phyloP scores from a whole-genome alignment of 2,888 invertebrate species.

The Sphinx pinastri region DNA sequence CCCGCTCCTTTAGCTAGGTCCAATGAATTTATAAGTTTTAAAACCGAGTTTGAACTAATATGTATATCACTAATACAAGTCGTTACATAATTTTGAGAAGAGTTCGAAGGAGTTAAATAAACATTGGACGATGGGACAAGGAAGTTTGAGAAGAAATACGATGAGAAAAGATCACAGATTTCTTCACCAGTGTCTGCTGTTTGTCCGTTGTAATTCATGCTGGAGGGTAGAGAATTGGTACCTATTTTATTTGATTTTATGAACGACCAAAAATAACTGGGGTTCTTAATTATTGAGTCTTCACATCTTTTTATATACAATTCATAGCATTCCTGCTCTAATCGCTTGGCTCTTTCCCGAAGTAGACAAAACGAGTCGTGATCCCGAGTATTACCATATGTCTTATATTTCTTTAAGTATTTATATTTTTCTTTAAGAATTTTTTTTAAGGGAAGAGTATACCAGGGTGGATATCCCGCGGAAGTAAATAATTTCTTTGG shows the following conservation, averaged over 20 bases:
- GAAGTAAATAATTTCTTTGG: background rate
- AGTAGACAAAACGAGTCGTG: slow-evolving; percentile 25
- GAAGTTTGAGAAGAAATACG: too few relatives aligned
- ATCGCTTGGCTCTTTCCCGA: slow-evolving; percentile 28
- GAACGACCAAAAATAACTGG: slow-evolving; percentile 37
- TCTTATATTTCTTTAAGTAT: background rate
- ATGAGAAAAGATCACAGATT: slow-evolving; percentile 36
- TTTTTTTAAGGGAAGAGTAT: slow-evolving; percentile 1
- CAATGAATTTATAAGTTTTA: too few relatives aligned
- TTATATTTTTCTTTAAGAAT: slow-evolving; percentile 4
- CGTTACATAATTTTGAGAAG: too few relatives aligned
- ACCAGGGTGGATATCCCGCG: background rate
- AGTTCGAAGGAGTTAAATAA: too few relatives aligned
- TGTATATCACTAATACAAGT: too few relatives aligned
- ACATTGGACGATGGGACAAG: too few relatives aligned
- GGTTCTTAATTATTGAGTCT: slow-evolving; percentile 30
- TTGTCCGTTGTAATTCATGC: slow-evolving; percentile 28
- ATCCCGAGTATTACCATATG: background rate
- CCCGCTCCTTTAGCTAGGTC: background rate
- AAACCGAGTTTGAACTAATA: too few relatives aligned
- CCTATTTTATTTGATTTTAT: slow-evolving; percentile 33
- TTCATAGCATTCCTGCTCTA: slow-evolving; percentile 32
- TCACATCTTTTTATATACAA: slow-evolving; percentile 31
- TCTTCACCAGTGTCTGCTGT: slow-evolving; percentile 30
- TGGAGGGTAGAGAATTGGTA: slow-evolving; percentile 31